A percentile compares a stretch with the other conserved stretches of the same genome.
Conservation (phyloP, 2,888 invertebrate genomes). For the Panorpa germanica region DNA sequence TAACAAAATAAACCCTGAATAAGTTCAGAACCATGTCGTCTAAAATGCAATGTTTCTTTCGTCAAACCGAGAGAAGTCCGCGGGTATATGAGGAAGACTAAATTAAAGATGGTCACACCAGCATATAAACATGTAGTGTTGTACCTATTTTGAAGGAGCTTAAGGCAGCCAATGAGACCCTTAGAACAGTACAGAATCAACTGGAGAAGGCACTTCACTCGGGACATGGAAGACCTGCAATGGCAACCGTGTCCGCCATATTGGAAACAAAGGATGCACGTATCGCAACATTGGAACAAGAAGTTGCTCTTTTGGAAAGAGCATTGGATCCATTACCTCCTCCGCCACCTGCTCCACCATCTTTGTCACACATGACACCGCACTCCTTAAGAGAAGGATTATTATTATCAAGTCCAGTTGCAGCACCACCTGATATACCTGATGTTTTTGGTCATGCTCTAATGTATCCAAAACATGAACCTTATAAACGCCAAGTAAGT, state of each 20-base stretch:
- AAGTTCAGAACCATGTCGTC: constrained; percentile 10
- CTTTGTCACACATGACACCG: no score
- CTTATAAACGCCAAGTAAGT: constrained; percentile 71
- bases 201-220: constrained; percentile 46
- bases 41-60: constrained; percentile 10
- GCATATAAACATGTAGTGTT: constrained; percentile 24
- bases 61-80: constrained; percentile 5
- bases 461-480: no score
- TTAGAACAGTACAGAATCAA: constrained; percentile 64
- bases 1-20: neutral
- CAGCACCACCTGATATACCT: no score
- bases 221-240: constrained; percentile 38
- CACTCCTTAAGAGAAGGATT: constrained; percentile 10
- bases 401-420: constrained; percentile 8
- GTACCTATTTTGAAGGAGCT: constrained; percentile 41
- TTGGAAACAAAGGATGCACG: constrained; percentile 75
- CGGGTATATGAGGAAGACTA: neutral
- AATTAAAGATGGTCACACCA: neutral
- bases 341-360: constrained; percentile 30
- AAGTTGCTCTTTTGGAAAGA: constrained; percentile 57
- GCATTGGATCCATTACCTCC: constrained; percentile 20
- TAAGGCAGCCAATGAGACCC: constrained; percentile 67
- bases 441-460: no score
- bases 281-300: constrained; percentile 72
- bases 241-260: constrained; percentile 60